Percentiles rank a stretch among this genome's conserved stretches.
Evolutionary conservation across 1,140 invertebrate genomes (phyloP).

Genomic region (Tetramorium parvispinum): DNA sequence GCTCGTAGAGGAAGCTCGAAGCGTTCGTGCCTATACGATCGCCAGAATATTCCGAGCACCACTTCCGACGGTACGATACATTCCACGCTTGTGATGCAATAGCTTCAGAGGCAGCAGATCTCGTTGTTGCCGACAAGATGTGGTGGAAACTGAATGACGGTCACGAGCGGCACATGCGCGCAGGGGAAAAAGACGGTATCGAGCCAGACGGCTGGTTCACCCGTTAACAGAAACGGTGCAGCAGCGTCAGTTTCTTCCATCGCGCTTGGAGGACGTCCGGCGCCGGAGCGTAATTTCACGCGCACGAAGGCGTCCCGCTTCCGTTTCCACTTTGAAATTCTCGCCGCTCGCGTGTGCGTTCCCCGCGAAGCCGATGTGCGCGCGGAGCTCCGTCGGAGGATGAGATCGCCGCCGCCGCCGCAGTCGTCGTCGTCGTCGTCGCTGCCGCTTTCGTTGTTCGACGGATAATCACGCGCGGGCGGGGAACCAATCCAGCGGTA

Average conservation of each 20-base stretch:
- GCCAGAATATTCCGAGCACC: conserved; percentile 4
- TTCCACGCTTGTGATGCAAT: conserved; percentile 16
- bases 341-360: neutral
- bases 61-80: conserved; percentile 4
- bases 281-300: conserved; percentile 69
- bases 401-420: conserved; percentile 53
- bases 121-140: conserved; percentile 54
- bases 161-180: conserved; percentile 81
- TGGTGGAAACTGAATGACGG: conserved; percentile 47
- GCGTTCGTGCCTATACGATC: neutral
- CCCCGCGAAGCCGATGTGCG: neutral
- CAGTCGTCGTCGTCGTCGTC: conserved; percentile 45
- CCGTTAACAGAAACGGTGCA: conserved; percentile 77
- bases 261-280: conserved; percentile 69
- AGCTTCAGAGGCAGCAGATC: conserved; percentile 31
- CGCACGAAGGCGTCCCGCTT: conserved; percentile 19
- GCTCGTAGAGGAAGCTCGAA: neutral
- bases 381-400: conserved; percentile 52
- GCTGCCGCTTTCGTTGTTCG: conserved; percentile 65
- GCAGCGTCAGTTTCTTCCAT: conserved; percentile 76
- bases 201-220: conserved; percentile 83
- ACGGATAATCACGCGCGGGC: conserved; percentile 79
- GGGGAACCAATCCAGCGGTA: conserved; percentile 75
- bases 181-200: conserved; percentile 81
- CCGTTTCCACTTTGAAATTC: neutral